phyloP scores from a whole-genome alignment of 2,888 invertebrate species.

The Miltochrista miniata region DNA sequence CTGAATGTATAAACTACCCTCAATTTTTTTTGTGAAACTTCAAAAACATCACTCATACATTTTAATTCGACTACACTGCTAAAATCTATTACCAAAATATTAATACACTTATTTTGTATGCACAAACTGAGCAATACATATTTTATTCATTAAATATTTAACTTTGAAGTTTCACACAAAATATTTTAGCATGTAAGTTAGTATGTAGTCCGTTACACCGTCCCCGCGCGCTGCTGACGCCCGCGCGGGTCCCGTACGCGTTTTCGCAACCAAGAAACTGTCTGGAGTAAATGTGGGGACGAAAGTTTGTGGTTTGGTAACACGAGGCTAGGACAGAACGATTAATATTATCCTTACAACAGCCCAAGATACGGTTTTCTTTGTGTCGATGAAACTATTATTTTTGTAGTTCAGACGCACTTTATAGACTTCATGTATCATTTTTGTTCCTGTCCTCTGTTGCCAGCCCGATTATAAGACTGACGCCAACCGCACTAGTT shows the following conservation, averaged over 20 bases:
- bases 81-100: background rate
- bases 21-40: slow-evolving; percentile 19
- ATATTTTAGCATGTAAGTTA: slow-evolving; percentile 44
- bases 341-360: too few relatives aligned
- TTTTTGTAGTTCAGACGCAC: background rate
- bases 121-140: too few relatives aligned
- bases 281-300: slow-evolving; percentile 43
- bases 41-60: background rate
- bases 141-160: too few relatives aligned
- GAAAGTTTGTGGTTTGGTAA: slow-evolving; percentile 11
- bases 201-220: slow-evolving; percentile 68
- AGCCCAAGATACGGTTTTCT: too few relatives aligned
- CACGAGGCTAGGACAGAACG: slow-evolving; percentile 1
- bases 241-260: slow-evolving; percentile 72
- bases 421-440: background rate
- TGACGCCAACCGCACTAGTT: slow-evolving; percentile 57
- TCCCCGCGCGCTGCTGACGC: slow-evolving; percentile 73
- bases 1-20: slow-evolving; percentile 7
- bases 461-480: slow-evolving; percentile 60
- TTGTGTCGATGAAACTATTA: too few relatives aligned
- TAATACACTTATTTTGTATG: too few relatives aligned
- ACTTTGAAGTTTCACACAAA: slow-evolving; percentile 25
- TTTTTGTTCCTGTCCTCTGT: slow-evolving; percentile 11
- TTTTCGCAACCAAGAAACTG: slow-evolving; percentile 73
- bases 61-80: too few relatives aligned